Conservation (phyloP, 2,888 invertebrate species). For the Flexamia atlantica region DNA sequence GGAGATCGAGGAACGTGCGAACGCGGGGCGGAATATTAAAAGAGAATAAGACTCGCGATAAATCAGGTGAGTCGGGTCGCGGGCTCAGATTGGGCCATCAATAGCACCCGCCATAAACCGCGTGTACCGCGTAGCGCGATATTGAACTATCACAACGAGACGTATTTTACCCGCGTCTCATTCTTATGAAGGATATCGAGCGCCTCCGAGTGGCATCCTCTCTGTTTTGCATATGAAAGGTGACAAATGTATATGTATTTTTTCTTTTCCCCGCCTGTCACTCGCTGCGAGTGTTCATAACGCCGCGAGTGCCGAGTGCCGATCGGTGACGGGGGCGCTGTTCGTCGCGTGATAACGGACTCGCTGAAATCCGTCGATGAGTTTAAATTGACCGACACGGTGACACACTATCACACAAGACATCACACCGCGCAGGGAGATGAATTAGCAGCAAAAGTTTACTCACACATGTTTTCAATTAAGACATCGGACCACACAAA, state of each 20-base stretch:
- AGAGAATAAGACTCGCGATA: slow-evolving; percentile 46
- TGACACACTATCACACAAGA: too few relatives aligned
- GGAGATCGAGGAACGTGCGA: slow-evolving; percentile 56
- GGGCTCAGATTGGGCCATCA: slow-evolving; percentile 58
- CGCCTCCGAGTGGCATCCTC: slow-evolving; percentile 20
- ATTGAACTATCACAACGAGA: slow-evolving; percentile 60
- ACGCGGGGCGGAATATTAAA: slow-evolving; percentile 43
- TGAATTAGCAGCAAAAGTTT: too few relatives aligned
- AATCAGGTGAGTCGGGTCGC: slow-evolving; percentile 28
- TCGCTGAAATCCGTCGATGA: too few relatives aligned
- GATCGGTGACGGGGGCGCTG: too few relatives aligned
- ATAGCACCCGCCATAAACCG: slow-evolving; percentile 59
- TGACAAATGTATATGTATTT: slow-evolving; percentile 63
- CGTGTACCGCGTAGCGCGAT: slow-evolving; percentile 28
- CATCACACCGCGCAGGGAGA: too few relatives aligned
- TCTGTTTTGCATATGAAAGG: slow-evolving; percentile 65
- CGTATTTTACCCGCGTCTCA: slow-evolving; percentile 62
- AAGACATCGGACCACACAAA: too few relatives aligned
- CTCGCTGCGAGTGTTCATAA: slow-evolving; percentile 19
- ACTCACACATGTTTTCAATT: too few relatives aligned
- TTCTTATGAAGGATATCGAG: slow-evolving; percentile 63
- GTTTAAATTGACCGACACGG: too few relatives aligned
- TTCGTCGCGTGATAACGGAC: too few relatives aligned
- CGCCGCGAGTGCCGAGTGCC: not conserved
- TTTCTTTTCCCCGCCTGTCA: slow-evolving; percentile 35